phyloP scores from a whole-genome alignment of 2,113 vertebrate species.

The Connochaetes taurinus region DNA sequence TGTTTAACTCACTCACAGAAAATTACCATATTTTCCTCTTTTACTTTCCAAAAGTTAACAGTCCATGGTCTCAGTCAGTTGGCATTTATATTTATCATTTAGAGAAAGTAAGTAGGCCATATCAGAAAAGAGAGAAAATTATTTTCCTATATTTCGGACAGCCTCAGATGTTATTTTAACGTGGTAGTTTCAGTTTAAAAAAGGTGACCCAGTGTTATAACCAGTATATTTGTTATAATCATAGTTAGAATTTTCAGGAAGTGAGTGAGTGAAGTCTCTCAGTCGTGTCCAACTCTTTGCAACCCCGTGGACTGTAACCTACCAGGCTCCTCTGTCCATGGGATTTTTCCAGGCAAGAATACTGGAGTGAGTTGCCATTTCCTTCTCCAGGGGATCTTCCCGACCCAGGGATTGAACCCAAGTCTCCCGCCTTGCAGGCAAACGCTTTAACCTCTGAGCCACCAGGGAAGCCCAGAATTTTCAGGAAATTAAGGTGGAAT shows the following conservation, averaged over 20 bases:
- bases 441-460: too few species aligned
- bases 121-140: not conserved
- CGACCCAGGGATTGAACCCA: too few species aligned
- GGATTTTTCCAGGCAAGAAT: too few species aligned
- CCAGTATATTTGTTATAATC: not conserved
- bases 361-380: too few species aligned
- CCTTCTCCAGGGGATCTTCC: too few species aligned
- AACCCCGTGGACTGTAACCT: too few species aligned
- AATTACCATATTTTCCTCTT: constrained; percentile 15
- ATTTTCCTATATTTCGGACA: not conserved
- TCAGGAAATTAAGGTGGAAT: constrained; percentile 32
- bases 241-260: constrained; percentile 33
- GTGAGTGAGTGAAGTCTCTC: too few species aligned
- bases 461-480: not conserved
- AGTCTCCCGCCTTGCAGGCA: too few species aligned
- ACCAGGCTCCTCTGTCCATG: too few species aligned
- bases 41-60: constrained; percentile 35
- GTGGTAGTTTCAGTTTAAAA: constrained; percentile 2
- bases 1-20: not conserved
- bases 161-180: not conserved
- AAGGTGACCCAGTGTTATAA: not conserved
- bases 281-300: too few species aligned
- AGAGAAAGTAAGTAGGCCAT: not conserved
- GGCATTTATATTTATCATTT: constrained; percentile 14
- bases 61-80: not conserved